A percentile compares a stretch with the other conserved stretches of the same genome.
These are phyloP conservation scores for Callitettix versicolor DNA, from an alignment of 1,140 invertebrate genomes.

Conservation along the genomic window DNA sequence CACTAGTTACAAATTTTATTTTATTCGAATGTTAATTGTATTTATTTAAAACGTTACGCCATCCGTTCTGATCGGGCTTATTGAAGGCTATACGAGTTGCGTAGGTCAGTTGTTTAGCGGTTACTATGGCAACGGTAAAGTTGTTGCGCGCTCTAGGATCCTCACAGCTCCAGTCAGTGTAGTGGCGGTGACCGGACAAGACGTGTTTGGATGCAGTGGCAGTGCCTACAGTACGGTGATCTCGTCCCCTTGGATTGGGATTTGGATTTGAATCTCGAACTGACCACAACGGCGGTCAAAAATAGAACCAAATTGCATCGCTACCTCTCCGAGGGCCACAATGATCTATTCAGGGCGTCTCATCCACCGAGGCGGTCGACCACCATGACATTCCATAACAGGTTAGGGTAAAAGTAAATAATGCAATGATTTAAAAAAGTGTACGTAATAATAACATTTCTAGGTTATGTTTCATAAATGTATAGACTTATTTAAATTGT, in stretches of 20 bases:
- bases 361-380: slow-evolving; percentile 12
- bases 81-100: background rate
- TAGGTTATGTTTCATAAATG: too few species aligned
- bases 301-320: slow-evolving; percentile 14
- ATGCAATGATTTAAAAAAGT: too few species aligned
- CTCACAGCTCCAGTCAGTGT: background rate
- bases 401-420: too few species aligned
- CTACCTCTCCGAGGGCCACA: slow-evolving; percentile 17
- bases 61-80: background rate
- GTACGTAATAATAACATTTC: too few species aligned
- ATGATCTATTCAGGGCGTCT: slow-evolving; percentile 7
- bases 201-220: background rate
- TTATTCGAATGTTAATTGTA: too few species aligned
- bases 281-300: slow-evolving; percentile 4
- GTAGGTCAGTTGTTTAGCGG: too few species aligned
- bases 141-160: background rate
- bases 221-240: background rate
- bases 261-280: slow-evolving; percentile 17
- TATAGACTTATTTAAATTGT: too few species aligned
- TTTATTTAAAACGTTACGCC: too few species aligned
- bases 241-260: slow-evolving; percentile 16
- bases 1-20: too few species aligned
- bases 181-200: background rate
- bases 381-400: slow-evolving; percentile 17
- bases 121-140: background rate